These are phyloP conservation scores for Eurytemora carolleeae DNA, from an alignment of 1,140 invertebrate genomes.

Conservation along the genomic window DNA sequence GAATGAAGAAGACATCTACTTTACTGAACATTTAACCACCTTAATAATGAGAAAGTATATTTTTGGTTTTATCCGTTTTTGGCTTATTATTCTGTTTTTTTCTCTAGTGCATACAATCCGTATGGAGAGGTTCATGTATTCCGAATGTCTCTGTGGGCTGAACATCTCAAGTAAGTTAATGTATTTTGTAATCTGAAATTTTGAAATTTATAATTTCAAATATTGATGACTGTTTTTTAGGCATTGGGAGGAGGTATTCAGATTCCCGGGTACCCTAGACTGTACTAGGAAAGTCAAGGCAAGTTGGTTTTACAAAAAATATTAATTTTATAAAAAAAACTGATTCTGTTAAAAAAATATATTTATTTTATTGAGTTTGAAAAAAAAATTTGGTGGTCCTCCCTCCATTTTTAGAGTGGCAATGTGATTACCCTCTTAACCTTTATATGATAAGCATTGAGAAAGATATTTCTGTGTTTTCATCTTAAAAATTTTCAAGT, in stretches of 20 bases:
- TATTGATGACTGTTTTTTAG: neutral
- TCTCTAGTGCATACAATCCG: neutral
- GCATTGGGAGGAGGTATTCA: neutral
- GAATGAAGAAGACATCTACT: too few species aligned
- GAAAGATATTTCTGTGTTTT: too few species aligned
- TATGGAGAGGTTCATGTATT: slow-evolving; percentile 19
- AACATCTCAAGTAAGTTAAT: slow-evolving; percentile 15
- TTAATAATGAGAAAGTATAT: too few species aligned
- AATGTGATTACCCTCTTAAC: too few species aligned
- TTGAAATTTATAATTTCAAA: too few species aligned
- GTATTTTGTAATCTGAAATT: neutral
- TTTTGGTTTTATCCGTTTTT: too few species aligned
- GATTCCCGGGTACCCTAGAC: slow-evolving; percentile 3
- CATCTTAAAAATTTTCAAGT: too few species aligned
- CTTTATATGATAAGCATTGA: too few species aligned
- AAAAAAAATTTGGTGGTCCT: neutral
- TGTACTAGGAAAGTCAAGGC: slow-evolving; percentile 4
- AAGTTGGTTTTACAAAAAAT: neutral
- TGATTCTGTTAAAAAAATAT: neutral
- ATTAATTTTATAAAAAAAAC: neutral
- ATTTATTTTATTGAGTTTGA: neutral
- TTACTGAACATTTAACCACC: too few species aligned
- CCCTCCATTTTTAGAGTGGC: too few species aligned
- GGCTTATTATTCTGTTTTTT: neutral
- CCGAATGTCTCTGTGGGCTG: slow-evolving; percentile 18